Evolutionary conservation across 1,140 invertebrate species (phyloP), one percentile per base, ranked within the genome.

Genomic region (Drosophila gunungcola): DNA sequence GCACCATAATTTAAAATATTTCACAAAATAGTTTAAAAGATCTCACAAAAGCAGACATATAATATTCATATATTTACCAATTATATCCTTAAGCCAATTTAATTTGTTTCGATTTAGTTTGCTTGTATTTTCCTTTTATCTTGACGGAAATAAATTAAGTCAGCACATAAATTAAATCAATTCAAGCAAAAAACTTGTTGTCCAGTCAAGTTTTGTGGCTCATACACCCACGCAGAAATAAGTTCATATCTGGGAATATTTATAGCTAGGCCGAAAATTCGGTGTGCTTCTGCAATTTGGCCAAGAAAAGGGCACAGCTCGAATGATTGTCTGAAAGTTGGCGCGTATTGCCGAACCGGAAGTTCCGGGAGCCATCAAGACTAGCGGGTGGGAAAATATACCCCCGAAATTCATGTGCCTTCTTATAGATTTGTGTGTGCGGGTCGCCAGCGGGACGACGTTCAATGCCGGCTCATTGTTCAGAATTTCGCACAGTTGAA

Each of bases 301-400:
- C 62, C 76, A 55, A 65, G 68, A 79, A 81, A 78, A 42, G 64
- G 51, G 64, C 49, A 41, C 63, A 3, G 21, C 34, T 61, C 72
- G 78, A 86, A 86, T 86, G 69, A 86, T 86, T 88, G 79, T 86
- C 83, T 88, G 48, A 83, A 88, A 86, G 75, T 88, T 86, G 79
- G 83, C 83, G 79, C 55, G 73, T 83, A 88, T 86, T 70, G 82
- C 43, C 62, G 46, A 82, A 76, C 82, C 83, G 82, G 82, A 86
- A 82, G 75, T 86, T 77, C 75, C 78, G 64, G 46, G 52, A 56
- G 42, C 78, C 83, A 86, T 76, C 85, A 86, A 76, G 77, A 79
- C 79, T 81, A 82, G 82, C 62, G 82, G 82, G 82, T 77, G 83
- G 62, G n/a, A 42, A 42, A 54, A 36, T 48, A 27, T 54, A 36